phyloP scores from a whole-genome alignment of 2,113 vertebrate species.

The Thunnus thynnus region DNA sequence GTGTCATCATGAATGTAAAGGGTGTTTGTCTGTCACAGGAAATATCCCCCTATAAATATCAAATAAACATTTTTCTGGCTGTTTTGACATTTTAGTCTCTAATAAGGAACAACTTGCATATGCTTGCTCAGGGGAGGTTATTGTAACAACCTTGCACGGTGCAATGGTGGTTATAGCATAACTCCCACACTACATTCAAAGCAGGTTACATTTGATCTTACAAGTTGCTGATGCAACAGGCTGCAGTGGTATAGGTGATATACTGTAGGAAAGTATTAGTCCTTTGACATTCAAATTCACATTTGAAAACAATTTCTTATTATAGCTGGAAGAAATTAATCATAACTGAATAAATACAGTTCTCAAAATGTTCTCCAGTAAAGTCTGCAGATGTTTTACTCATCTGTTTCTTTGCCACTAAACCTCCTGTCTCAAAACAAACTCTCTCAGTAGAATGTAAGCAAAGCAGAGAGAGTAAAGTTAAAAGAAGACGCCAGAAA shows the following conservation, averaged over 20 bases:
- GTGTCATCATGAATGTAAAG: not conserved
- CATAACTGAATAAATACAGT: conserved; percentile 24
- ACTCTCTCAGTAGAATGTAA: conserved; percentile 34
- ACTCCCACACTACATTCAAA: not conserved
- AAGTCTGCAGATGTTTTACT: conserved; percentile 48
- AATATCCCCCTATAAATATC: too few relatives aligned
- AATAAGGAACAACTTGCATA: not conserved
- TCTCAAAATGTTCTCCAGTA: conserved; percentile 13
- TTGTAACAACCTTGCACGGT: too few relatives aligned
- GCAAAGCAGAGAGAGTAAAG: conserved; percentile 16
- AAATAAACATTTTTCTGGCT: too few relatives aligned
- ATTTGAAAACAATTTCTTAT: not conserved
- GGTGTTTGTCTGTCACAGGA: too few relatives aligned
- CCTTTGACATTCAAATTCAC: not conserved
- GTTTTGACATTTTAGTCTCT: too few relatives aligned
- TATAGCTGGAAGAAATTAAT: not conserved
- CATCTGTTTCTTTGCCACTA: conserved; percentile 18
- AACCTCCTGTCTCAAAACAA: conserved; percentile 18
- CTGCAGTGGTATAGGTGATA: too few relatives aligned
- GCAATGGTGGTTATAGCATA: not conserved
- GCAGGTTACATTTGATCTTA: too few relatives aligned
- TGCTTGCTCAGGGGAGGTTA: not conserved
- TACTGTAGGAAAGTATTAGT: too few relatives aligned
- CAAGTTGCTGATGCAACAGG: too few relatives aligned
- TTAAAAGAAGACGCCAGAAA: conserved; percentile 44